These are phyloP conservation scores for Oryzias celebensis DNA, from an alignment of 2,113 vertebrate genomes.

Conservation along the genomic window DNA sequence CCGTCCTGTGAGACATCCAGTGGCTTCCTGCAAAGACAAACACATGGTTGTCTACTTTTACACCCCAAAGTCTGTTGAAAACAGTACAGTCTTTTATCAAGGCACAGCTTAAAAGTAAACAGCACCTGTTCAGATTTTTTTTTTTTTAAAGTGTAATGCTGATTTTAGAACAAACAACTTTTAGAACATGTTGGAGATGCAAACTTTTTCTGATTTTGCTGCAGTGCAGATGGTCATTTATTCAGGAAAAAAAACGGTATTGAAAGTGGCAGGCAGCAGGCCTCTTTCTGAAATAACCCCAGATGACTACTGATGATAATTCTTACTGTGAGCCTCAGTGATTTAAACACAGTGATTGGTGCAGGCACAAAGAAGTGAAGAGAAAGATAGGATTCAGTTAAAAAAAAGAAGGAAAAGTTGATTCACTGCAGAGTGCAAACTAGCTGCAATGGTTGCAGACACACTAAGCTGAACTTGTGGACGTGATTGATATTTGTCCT, in stretches of 20 bases:
- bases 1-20: slow-evolving; percentile 35
- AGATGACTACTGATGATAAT: slow-evolving; percentile 14
- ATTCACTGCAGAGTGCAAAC: neutral
- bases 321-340: slow-evolving; percentile 5
- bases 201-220: slow-evolving; percentile 16
- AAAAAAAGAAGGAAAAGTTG: neutral
- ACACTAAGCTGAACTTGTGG: neutral
- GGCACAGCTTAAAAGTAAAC: too few species aligned
- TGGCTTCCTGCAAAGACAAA: slow-evolving; percentile 25
- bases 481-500: neutral
- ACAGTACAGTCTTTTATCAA: too few species aligned
- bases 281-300: slow-evolving; percentile 1
- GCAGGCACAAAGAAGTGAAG: neutral
- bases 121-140: too few species aligned
- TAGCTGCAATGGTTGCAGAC: neutral
- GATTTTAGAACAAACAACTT: slow-evolving; percentile 7
- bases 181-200: slow-evolving; percentile 5
- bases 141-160: too few species aligned
- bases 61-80: neutral
- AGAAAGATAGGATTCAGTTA: slow-evolving; percentile 3
- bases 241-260: neutral
- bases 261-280: slow-evolving; percentile 14
- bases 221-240: slow-evolving; percentile 11
- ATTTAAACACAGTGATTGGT: slow-evolving; percentile 12
- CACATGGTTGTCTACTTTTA: neutral